Conservation (phyloP, 2,888 invertebrate genomes). For the Cheilosia vernalis region DNA sequence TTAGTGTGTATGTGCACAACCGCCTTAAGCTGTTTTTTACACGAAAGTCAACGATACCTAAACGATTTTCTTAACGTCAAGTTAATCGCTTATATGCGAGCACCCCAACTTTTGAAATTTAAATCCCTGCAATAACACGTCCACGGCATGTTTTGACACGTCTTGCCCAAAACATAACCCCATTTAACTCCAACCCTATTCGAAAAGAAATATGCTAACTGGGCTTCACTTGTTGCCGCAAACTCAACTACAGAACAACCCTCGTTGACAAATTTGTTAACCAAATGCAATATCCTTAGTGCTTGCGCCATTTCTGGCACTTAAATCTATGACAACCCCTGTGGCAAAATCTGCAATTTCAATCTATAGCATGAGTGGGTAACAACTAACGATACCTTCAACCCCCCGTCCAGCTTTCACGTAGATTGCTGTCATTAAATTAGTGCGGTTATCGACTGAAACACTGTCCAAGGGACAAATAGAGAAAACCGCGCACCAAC, state of each 20-base stretch:
- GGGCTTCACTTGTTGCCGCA: conserved; percentile 55
- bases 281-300: conserved; percentile 72
- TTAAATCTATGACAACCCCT: conserved; percentile 36
- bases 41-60: too few species aligned
- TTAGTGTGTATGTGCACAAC: too few species aligned
- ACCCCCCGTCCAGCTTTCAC: conserved; percentile 14
- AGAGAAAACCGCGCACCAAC: conserved; percentile 21
- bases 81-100: not conserved
- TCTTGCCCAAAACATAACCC: conserved; percentile 4
- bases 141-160: conserved; percentile 19
- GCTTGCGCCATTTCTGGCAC: conserved; percentile 34
- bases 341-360: conserved; percentile 48
- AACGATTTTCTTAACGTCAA: not conserved
- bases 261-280: conserved; percentile 66
- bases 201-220: conserved; percentile 14
- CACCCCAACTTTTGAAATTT: conserved; percentile 7
- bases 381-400: not conserved
- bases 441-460: conserved; percentile 70
- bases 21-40: too few species aligned
- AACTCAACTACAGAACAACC: not conserved
- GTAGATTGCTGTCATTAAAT: conserved; percentile 67
- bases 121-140: conserved; percentile 1
- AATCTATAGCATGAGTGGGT: conserved; percentile 17
- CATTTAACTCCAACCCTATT: conserved; percentile 1
- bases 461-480: conserved; percentile 56